Percentiles rank a stretch among this genome's conserved stretches.
phyloP scores from a whole-genome alignment of 2,113 vertebrate species.

The Dromiciops gliroides region DNA sequence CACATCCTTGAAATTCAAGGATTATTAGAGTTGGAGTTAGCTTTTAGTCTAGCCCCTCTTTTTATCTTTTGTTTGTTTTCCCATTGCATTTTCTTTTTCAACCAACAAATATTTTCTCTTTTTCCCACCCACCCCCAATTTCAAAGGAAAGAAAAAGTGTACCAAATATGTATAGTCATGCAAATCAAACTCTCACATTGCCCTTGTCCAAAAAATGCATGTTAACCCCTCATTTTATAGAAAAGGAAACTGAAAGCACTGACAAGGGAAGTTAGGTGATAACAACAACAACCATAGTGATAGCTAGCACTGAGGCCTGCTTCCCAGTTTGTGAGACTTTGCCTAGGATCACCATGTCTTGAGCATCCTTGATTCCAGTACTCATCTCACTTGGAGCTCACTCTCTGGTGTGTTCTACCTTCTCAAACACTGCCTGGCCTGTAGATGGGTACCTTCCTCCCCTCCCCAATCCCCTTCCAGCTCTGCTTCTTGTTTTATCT shows the following conservation, averaged over 20 bases:
- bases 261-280: not conserved
- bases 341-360: not conserved
- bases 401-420: not conserved
- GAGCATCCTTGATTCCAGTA: not conserved
- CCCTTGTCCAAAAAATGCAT: not conserved
- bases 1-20: not conserved
- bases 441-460: fast-evolving
- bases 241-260: not conserved
- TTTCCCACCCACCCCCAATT: not conserved
- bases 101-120: not conserved
- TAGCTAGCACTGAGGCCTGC: not conserved
- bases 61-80: too few species aligned
- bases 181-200: not conserved
- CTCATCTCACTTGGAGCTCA: not conserved
- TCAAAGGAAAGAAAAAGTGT: not conserved
- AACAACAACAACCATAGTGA: not conserved
- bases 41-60: not conserved
- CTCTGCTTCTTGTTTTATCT: not conserved
- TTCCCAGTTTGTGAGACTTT: not conserved
- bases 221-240: not conserved
- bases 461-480: not conserved
- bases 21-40: not conserved
- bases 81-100: not conserved
- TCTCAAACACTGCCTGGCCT: not conserved
- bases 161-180: not conserved